These are phyloP conservation scores for Ondatra zibethicus DNA, from an alignment of 2,113 vertebrate genomes.

Conservation along the genomic window DNA sequence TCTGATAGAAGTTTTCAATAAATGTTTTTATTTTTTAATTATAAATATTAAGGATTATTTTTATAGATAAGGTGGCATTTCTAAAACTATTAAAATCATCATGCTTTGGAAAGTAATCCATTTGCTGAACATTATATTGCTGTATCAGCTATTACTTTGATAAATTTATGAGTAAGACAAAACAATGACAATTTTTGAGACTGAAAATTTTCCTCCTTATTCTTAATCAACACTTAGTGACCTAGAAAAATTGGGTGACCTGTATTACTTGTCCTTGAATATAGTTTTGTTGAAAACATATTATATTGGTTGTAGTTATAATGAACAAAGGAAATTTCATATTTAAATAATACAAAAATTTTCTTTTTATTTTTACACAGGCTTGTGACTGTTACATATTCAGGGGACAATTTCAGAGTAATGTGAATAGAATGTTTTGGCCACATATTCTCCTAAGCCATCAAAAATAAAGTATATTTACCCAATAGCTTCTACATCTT, in stretches of 20 bases:
- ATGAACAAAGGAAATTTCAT: neutral
- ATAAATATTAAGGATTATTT: neutral
- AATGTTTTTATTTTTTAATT: neutral
- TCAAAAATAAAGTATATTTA: constrained; percentile 11
- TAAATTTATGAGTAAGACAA: neutral
- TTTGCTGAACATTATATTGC: constrained; percentile 20
- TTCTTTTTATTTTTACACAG: neutral
- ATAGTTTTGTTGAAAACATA: neutral
- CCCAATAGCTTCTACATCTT: neutral
- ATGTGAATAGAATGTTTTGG: neutral
- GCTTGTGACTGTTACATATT: neutral
- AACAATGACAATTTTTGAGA: constrained; percentile 32
- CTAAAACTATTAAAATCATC: neutral
- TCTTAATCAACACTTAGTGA: constrained; percentile 12
- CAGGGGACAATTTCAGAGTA: neutral
- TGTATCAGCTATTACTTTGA: constrained; percentile 34
- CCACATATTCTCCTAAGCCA: neutral
- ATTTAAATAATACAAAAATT: neutral
- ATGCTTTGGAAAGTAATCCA: neutral
- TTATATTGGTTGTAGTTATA: neutral
- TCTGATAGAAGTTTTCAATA: constrained; percentile 22
- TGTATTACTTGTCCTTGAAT: constrained; percentile 26
- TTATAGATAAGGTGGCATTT: constrained; percentile 21
- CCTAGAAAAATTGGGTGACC: constrained; percentile 1
- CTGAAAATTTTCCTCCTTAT: neutral